Conservation (phyloP, 2,797 vertebrate species). For the Lutjanus argentimaculatus region DNA sequence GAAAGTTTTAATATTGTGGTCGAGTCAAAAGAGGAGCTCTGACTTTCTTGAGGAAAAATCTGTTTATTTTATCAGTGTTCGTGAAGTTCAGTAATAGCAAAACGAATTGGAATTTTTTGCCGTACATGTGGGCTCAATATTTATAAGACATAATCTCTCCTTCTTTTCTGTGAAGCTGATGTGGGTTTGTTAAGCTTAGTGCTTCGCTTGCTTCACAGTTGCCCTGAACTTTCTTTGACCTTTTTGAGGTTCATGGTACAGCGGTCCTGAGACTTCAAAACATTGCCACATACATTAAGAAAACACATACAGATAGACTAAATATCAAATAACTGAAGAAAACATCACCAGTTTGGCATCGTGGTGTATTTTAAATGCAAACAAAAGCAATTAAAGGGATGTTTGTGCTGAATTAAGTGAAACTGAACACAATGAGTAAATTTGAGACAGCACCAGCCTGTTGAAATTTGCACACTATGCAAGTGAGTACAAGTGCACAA, state of each 20-base stretch:
- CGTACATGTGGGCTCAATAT: not conserved
- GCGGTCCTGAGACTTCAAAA: not conserved
- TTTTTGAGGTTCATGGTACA: not conserved
- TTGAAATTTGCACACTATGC: too few species aligned
- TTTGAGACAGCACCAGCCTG: too few species aligned
- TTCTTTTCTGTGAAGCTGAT: not conserved
- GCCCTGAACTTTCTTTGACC: not conserved
- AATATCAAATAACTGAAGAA: not conserved
- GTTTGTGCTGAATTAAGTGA: too few species aligned
- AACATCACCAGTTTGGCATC: not conserved
- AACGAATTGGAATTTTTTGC: too few species aligned
- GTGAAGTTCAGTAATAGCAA: too few species aligned
- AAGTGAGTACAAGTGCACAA: too few species aligned
- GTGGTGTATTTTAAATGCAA: too few species aligned
- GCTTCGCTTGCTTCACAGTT: not conserved
- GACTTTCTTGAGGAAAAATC: not conserved
- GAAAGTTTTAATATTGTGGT: not conserved
- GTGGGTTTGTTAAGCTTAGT: not conserved
- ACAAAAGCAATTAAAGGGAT: too few species aligned
- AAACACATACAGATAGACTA: not conserved
- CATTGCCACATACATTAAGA: not conserved
- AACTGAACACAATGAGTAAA: too few species aligned
- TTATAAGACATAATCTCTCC: not conserved
- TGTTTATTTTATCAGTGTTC: not conserved
- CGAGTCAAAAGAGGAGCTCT: not conserved